Evolutionary conservation across 2,113 vertebrate species (phyloP), one percentile per base, ranked within the genome.

Genomic region (Melanerpes aurifrons): DNA sequence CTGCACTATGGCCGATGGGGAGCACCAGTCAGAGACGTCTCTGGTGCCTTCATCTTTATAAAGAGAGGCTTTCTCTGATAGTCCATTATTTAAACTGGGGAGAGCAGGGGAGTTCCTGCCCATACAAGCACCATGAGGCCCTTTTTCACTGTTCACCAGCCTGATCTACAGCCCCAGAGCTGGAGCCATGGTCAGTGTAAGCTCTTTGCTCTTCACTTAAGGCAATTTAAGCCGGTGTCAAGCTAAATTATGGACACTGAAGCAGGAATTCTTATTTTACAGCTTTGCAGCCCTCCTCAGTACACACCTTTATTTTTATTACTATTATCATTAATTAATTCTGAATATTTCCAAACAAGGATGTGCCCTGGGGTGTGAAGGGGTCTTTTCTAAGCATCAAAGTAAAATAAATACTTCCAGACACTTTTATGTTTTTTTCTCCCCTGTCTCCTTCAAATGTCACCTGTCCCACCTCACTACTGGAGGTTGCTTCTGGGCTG

Each of bases 1-100:
- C 68, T 57, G 61, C 32, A 4, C 3, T 0, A 1, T 12, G 24
- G 88, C 69, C 50, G 40, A 2, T 1, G 2, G 37, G 66, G 78
- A 54, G 7, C 63, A 73, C 12, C 15, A 59, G 40, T 35, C 29
- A 31, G 80, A 82, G 31, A 45, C 13, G 37, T 17, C 59, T 74
- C 47, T 19, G 72, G 85, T 71, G 48, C 31, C 53, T 43, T 77
- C 48, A 48, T 18, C 37, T n/a, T n/a, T n/a, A n/a, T 29, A 6
- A 64, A 91, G 70, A 31, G 28, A 10, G 29, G 13, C 64, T 83
- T 93, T 80, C 6, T 43, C 21, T 67, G 50, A 31, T 81, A 1
- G 26, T 56, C 12, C 32, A 0, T 56, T 70, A 59, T 45, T 79
- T 70, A 28, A 81, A 74, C 8, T 1, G 10, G 59, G 63, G 28